Conservation (phyloP, 2,113 vertebrate species). For the Megaceryle maxima region DNA sequence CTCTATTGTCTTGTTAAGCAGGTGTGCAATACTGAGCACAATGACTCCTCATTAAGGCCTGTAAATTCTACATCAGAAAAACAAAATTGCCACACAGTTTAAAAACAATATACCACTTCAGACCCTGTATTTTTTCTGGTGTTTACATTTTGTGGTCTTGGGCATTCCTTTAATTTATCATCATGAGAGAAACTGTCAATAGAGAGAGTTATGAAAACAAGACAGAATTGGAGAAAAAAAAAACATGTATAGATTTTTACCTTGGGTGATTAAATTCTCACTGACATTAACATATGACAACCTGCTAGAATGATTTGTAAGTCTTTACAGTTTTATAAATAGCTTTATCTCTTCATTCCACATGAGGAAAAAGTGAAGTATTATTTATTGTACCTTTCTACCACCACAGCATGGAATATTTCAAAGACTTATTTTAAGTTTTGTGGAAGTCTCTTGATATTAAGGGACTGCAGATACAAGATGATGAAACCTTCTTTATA, state of each 20-base stretch:
- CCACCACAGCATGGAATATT: constrained; percentile 61
- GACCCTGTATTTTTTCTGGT: neutral
- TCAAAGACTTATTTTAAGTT: constrained; percentile 73
- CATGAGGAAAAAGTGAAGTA: constrained; percentile 63
- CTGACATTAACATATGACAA: constrained; percentile 71
- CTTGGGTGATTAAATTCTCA: constrained; percentile 64
- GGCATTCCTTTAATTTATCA: constrained; percentile 43
- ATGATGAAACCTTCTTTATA: constrained; percentile 54
- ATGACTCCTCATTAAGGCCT: neutral
- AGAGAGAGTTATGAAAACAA: constrained; percentile 29
- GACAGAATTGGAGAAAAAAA: neutral
- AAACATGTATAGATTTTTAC: constrained; percentile 25
- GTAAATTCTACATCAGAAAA: neutral
- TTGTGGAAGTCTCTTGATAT: constrained; percentile 62
- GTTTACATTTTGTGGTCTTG: neutral
- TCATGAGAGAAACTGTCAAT: constrained; percentile 40
- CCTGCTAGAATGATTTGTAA: constrained; percentile 72
- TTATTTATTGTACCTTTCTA: constrained; percentile 73
- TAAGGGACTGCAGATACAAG: constrained; percentile 63
- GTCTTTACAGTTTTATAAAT: constrained; percentile 70
- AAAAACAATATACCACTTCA: neutral
- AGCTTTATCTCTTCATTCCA: constrained; percentile 75
- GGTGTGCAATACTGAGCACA: neutral
- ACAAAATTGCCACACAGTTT: neutral
- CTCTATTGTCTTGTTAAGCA: neutral